These are phyloP conservation scores for Eupithecia pulchellata DNA, from an alignment of 2,888 invertebrate species.

Conservation along the genomic window DNA sequence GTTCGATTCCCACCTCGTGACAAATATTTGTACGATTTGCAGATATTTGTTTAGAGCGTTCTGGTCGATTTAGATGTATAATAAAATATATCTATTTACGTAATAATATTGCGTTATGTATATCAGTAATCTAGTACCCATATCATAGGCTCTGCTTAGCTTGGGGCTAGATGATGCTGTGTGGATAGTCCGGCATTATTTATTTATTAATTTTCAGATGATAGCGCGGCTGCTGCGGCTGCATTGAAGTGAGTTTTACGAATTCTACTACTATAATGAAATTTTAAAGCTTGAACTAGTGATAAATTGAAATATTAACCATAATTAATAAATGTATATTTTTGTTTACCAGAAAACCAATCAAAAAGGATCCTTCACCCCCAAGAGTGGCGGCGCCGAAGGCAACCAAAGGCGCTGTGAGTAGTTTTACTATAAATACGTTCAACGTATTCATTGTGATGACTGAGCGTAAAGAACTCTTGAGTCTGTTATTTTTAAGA, in stretches of 20 bases:
- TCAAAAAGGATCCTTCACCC: conserved; percentile 81
- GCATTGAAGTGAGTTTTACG: neutral
- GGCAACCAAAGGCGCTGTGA: neutral
- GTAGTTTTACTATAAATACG: neutral
- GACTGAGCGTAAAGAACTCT: too few relatives aligned
- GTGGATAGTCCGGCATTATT: neutral
- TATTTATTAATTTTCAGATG: neutral
- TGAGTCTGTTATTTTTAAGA: too few relatives aligned
- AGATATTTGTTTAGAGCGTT: too few relatives aligned
- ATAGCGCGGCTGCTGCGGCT: neutral
- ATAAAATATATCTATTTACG: too few relatives aligned
- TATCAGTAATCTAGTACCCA: too few relatives aligned
- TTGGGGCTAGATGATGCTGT: too few relatives aligned
- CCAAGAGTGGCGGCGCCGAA: conserved; percentile 81
- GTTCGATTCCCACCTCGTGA: too few relatives aligned
- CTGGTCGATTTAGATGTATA: too few relatives aligned
- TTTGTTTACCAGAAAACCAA: conserved; percentile 31
- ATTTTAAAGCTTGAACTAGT: neutral
- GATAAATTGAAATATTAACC: neutral
- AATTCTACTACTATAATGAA: neutral
- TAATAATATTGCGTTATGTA: too few relatives aligned
- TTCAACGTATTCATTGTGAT: too few relatives aligned
- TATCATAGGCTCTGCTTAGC: too few relatives aligned
- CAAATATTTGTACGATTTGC: too few relatives aligned
- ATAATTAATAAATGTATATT: neutral